phyloP scores from a whole-genome alignment of 1,140 invertebrate genomes.

The Drosophila lacertosa region DNA sequence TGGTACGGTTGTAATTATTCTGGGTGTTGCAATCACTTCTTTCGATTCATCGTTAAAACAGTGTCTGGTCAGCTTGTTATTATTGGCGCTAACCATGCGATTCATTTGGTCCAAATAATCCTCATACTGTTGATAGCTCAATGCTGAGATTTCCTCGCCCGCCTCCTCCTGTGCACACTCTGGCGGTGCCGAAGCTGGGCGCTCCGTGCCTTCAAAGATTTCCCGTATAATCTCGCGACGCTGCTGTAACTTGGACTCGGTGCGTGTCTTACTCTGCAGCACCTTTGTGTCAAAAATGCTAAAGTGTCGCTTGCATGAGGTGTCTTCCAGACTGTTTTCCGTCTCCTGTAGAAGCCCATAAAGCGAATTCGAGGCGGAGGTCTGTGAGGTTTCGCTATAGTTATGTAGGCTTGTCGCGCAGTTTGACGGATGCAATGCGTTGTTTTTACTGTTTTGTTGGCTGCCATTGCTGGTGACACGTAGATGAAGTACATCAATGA shows the following conservation, averaged over 20 bases:
- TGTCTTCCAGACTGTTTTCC: constrained; percentile 85
- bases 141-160: constrained; percentile 27
- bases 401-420: constrained; percentile 81
- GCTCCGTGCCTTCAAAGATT: constrained; percentile 89
- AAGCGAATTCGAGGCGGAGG: constrained; percentile 75
- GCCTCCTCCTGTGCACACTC: constrained; percentile 65
- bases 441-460: constrained; percentile 82
- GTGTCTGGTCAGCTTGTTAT: constrained; percentile 81
- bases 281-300: constrained; percentile 89
- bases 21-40: constrained; percentile 51
- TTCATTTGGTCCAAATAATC: constrained; percentile 83
- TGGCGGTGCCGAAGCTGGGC: constrained; percentile 88
- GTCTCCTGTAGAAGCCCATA: constrained; percentile 84
- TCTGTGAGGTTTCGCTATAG: constrained; percentile 72
- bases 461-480: constrained; percentile 61
- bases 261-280: constrained; percentile 89
- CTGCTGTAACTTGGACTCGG: constrained; percentile 90
- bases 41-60: constrained; percentile 20
- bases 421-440: constrained; percentile 38
- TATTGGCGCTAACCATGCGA: constrained; percentile 84
- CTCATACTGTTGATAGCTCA: constrained; percentile 80
- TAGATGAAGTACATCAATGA: constrained; percentile 79
- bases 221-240: constrained; percentile 91
- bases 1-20: neutral
- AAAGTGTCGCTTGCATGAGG: constrained; percentile 84